Conservation (phyloP, 2,888 invertebrate genomes). For the Nycteola revayana region DNA sequence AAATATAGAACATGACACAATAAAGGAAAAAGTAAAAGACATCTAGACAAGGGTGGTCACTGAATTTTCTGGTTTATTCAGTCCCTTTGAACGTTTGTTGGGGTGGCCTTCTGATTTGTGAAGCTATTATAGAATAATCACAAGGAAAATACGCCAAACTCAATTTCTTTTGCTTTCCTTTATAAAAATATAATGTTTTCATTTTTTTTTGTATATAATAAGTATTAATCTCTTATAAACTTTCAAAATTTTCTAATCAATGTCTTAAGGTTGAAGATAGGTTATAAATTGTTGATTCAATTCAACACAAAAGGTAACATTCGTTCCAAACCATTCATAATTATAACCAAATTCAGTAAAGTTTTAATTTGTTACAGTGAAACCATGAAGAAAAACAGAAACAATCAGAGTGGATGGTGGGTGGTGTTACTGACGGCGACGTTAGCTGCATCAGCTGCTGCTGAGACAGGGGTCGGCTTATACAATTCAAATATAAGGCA, state of each 20-base stretch:
- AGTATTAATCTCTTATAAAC: too few species aligned
- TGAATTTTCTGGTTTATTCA: slow-evolving; percentile 7
- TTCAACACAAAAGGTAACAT: too few species aligned
- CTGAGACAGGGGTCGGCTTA: slow-evolving; percentile 63
- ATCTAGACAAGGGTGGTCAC: not conserved
- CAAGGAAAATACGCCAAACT: slow-evolving; percentile 13
- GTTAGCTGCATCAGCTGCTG: slow-evolving; percentile 50
- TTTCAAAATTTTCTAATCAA: too few species aligned
- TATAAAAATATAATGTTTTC: too few species aligned
- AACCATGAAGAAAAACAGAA: slow-evolving; percentile 66
- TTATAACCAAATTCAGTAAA: not conserved
- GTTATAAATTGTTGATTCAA: too few species aligned
- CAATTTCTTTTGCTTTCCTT: too few species aligned
- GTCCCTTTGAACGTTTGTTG: slow-evolving; percentile 4
- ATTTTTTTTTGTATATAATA: too few species aligned
- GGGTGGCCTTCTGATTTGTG: slow-evolving; percentile 4
- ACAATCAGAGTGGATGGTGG: slow-evolving; percentile 65
- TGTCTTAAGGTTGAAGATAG: too few species aligned
- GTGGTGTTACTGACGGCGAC: slow-evolving; percentile 61
- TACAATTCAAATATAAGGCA: slow-evolving; percentile 81
- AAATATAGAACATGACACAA: slow-evolving; percentile 10
- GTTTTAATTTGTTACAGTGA: slow-evolving; percentile 36
- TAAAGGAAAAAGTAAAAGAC: slow-evolving; percentile 1
- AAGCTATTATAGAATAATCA: slow-evolving; percentile 11
- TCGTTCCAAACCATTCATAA: too few species aligned